A percentile compares a stretch with the other conserved stretches of the same genome.
phyloP scores from a whole-genome alignment of 2,113 vertebrate species.

The Acanthisitta chloris region DNA sequence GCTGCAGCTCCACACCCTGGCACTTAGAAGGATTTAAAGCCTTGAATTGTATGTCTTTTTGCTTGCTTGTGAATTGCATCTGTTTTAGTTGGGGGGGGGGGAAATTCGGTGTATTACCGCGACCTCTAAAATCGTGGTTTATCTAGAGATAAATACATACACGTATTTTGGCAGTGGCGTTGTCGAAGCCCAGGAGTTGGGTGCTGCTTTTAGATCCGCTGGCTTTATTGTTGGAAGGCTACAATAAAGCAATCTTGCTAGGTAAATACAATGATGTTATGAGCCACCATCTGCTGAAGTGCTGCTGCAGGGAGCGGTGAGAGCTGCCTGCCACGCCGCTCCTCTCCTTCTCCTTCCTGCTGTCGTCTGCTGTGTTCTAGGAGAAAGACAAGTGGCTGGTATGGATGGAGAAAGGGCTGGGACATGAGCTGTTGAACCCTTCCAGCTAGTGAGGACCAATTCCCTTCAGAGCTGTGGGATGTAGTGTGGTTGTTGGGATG shows the following conservation, averaged over 20 bases:
- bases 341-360: neutral
- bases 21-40: neutral
- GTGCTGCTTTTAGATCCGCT: neutral
- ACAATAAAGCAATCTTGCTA: slow-evolving; percentile 29
- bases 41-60: neutral
- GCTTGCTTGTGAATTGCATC: neutral
- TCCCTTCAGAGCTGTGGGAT: rapidly evolving
- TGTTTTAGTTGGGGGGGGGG: neutral
- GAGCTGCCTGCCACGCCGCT: neutral
- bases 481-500: rapidly evolving
- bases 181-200: neutral
- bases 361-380: neutral
- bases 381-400: neutral
- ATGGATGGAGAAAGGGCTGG: neutral
- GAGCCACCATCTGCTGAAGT: slow-evolving; percentile 29
- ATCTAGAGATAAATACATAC: neutral
- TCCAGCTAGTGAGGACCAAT: neutral
- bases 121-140: neutral
- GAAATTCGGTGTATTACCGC: neutral
- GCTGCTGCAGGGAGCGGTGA: neutral
- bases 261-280: slow-evolving; percentile 5
- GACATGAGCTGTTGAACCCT: neutral
- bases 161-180: neutral
- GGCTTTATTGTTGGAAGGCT: neutral
- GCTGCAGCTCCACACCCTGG: neutral